A percentile compares a stretch with the other conserved stretches of the same genome.
These are phyloP conservation scores for Lepus europaeus DNA, from an alignment of 2,113 vertebrate genomes.

Conservation along the genomic window DNA sequence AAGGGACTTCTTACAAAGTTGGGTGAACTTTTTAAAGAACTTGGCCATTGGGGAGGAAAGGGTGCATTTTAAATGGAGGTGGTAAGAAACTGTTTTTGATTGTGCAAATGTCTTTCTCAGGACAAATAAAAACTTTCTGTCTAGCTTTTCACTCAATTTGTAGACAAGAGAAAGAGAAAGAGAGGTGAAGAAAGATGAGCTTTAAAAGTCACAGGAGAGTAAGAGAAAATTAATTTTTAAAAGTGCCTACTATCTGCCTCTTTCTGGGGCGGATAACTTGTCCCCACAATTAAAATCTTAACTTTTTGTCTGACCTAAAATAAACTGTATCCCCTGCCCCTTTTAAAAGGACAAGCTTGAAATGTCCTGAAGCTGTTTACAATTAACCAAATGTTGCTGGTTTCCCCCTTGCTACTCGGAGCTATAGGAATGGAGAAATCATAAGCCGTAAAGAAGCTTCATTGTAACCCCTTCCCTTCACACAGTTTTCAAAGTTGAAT, in stretches of 20 bases:
- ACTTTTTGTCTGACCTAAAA: not conserved
- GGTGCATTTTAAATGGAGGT: slow-evolving; percentile 5
- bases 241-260: slow-evolving; percentile 75
- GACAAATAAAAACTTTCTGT: slow-evolving; percentile 79
- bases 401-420: slow-evolving; percentile 75
- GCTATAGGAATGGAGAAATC: slow-evolving; percentile 80
- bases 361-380: slow-evolving; percentile 78
- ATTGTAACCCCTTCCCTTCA: slow-evolving; percentile 76
- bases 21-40: slow-evolving; percentile 70
- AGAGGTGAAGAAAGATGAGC: not conserved
- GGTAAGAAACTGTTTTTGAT: slow-evolving; percentile 3
- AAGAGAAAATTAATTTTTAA: slow-evolving; percentile 70
- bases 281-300: slow-evolving; percentile 53
- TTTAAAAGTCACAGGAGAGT: slow-evolving; percentile 33
- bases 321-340: slow-evolving; percentile 11
- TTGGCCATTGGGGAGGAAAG: slow-evolving; percentile 38
- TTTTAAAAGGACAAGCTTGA: slow-evolving; percentile 74
- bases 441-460: slow-evolving; percentile 79
- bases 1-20: slow-evolving; percentile 87
- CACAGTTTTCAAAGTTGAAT: slow-evolving; percentile 85
- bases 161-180: slow-evolving; percentile 34
- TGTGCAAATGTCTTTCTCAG: slow-evolving; percentile 11
- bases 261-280: slow-evolving; percentile 80
- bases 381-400: slow-evolving; percentile 81
- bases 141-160: not conserved